Conservation (phyloP, 2,888 invertebrate genomes). For the Lasioglossum lativentre region DNA sequence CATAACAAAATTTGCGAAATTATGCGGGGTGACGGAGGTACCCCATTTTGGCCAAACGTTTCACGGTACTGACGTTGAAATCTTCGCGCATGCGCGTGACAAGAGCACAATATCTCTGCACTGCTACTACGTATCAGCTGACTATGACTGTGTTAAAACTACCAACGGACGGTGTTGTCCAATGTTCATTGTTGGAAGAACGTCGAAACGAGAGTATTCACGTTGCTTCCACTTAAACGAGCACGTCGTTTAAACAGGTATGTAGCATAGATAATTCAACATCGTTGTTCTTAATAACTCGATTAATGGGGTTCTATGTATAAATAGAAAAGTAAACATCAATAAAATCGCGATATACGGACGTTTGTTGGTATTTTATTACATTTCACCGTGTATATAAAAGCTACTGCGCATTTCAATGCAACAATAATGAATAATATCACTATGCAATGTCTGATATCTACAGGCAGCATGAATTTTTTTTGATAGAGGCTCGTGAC, state of each 20-base stretch:
- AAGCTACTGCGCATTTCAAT: constrained; percentile 52
- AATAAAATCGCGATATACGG: not conserved
- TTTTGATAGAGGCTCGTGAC: constrained; percentile 12
- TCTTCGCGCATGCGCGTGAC: too few species aligned
- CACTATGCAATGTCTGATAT: constrained; percentile 20
- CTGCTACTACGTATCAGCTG: constrained; percentile 69
- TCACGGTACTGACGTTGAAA: too few species aligned
- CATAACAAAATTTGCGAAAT: too few species aligned
- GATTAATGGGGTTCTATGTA: not conserved
- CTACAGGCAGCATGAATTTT: constrained; percentile 30
- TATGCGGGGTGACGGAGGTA: too few species aligned
- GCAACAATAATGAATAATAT: constrained; percentile 10
- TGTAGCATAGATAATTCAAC: constrained; percentile 37
- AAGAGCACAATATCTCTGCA: too few species aligned
- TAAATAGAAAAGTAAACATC: constrained; percentile 11
- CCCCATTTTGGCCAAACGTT: too few species aligned
- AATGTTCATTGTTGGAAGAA: constrained; percentile 77
- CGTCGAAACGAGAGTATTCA: constrained; percentile 84
- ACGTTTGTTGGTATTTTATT: not conserved
- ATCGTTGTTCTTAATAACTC: not conserved
- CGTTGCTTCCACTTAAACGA: constrained; percentile 78
- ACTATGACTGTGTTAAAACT: constrained; percentile 68
- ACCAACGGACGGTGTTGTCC: constrained; percentile 43
- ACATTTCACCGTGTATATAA: constrained; percentile 6
- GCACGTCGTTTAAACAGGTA: constrained; percentile 52